Evolutionary conservation across 2,888 invertebrate species (phyloP), one percentile per base, ranked within the genome.

Genomic region (Cotesia congregata): DNA sequence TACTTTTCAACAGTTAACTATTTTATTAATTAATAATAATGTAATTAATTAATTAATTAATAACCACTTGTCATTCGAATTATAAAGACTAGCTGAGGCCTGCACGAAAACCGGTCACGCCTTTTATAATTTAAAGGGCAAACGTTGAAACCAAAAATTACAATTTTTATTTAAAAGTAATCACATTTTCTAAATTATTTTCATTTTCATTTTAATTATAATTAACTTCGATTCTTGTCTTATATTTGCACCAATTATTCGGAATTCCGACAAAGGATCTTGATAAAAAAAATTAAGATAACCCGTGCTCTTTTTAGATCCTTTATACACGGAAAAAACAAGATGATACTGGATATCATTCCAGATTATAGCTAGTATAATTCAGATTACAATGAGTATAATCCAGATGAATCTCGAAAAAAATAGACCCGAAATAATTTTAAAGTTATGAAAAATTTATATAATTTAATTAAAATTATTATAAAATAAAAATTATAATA

Each of bases 61-160:
- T 84, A 85, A 85, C 85, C 80, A 80, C 80, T 82, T 82, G 83
- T 85, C 85, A 86, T 84, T 84, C 85, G 83, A 84, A 84, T 85
- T 85, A 81, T 85, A 86, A 76, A 86, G 88, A 88, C 88, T 88
- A 88, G 88, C 85, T 87, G 87, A 88, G 88, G 88, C 88, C 88
- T 86, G 86, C 86, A 84, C 85, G 82, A 82, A 80, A 78, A 80
- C 83, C 75, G 68, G 78, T 71, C 77, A 78, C 77, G 75, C 76
- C 72, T 67, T 71, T 80, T 71, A 38, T 40, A 41, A 41, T 41
- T 68, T 7, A 17, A 41, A 9, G 41, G 59, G 69, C 69, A 39
- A 30, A 59, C 20, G 60, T 30, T n/a, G 12, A 62, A 72, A 61
- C 9, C 38, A 72, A 71, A n/a, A 40, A 62, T 9, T 17, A 17